Evolutionary conservation across 37 sponge, comb jelly and placozoan genomes (phyloP).

Genomic region (Hexactinellida sp.): DNA sequence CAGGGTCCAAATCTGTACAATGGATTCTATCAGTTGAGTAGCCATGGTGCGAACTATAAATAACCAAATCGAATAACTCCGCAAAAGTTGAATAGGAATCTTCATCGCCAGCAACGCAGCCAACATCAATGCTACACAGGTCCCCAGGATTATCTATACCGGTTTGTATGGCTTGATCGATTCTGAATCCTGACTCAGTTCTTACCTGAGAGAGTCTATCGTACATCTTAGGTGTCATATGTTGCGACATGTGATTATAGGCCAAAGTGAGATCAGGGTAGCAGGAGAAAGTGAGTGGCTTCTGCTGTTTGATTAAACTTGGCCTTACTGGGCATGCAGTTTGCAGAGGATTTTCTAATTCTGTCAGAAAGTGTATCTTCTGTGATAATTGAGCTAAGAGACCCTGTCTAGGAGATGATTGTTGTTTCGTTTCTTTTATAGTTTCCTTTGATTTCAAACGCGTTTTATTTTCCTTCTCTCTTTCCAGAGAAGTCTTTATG

Average conservation of each 20-base stretch:
- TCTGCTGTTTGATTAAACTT: not conserved
- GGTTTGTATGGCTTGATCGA: conserved; percentile 46
- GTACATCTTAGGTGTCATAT: conserved; percentile 46
- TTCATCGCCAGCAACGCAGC: conserved; percentile 55
- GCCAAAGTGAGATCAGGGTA: conserved; percentile 42
- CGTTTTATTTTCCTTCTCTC: not conserved
- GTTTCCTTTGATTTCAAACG: not conserved
- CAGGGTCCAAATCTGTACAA: conserved; percentile 52
- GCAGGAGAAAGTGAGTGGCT: not conserved
- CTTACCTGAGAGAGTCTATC: conserved; percentile 23
- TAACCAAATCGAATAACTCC: conserved; percentile 43
- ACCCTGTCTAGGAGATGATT: not conserved
- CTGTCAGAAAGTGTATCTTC: not conserved
- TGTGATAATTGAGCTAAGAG: not conserved
- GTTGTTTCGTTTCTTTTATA: not conserved
- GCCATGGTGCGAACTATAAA: conserved; percentile 45
- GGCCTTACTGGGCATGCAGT: not conserved
- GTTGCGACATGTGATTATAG: conserved; percentile 41
- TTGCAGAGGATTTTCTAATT: not conserved
- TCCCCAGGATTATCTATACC: conserved; percentile 49
- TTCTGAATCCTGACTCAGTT: conserved; percentile 42
- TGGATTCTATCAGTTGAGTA: conserved; percentile 25
- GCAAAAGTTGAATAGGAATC: conserved; percentile 64
- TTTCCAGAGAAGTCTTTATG: not conserved
- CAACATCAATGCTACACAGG: conserved; percentile 29